Conservation (phyloP, 2,797 vertebrate genomes). For the Enoplosus armatus region DNA sequence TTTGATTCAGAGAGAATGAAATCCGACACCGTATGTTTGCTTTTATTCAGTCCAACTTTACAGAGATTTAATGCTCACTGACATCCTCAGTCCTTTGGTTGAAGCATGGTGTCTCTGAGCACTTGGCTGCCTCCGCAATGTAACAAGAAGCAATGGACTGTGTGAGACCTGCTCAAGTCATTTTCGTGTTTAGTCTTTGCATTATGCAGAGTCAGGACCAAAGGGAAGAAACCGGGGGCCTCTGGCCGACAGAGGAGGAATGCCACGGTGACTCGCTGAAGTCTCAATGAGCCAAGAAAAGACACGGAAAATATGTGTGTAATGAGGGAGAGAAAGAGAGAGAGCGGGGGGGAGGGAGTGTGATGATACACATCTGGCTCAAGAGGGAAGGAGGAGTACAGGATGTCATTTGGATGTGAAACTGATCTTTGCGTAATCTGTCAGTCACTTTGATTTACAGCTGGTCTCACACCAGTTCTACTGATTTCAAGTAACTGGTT, state of each 20-base stretch:
- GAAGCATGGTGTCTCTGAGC: background rate
- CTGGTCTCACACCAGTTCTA: constrained; percentile 11
- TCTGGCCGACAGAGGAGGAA: constrained; percentile 37
- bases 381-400: constrained; percentile 33
- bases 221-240: constrained; percentile 30
- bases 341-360: background rate
- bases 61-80: background rate
- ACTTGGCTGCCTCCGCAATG: background rate
- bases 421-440: constrained; percentile 38
- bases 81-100: background rate
- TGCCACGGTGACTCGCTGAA: constrained; percentile 34
- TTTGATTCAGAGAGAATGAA: no score
- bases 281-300: constrained; percentile 63
- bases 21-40: background rate
- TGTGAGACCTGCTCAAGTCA: constrained; percentile 26
- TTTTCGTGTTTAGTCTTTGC: constrained; percentile 45
- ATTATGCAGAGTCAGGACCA: constrained; percentile 26
- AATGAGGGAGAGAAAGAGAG: constrained; percentile 50
- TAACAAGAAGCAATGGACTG: background rate
- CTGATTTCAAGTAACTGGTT: constrained; percentile 1
- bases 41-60: background rate
- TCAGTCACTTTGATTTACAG: constrained; percentile 47
- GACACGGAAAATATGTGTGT: constrained; percentile 63
- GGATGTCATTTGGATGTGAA: constrained; percentile 46
- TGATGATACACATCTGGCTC: constrained; percentile 61